Evolutionary conservation across 2,113 vertebrate genomes (phyloP).

Genomic region (Poecile atricapillus): DNA sequence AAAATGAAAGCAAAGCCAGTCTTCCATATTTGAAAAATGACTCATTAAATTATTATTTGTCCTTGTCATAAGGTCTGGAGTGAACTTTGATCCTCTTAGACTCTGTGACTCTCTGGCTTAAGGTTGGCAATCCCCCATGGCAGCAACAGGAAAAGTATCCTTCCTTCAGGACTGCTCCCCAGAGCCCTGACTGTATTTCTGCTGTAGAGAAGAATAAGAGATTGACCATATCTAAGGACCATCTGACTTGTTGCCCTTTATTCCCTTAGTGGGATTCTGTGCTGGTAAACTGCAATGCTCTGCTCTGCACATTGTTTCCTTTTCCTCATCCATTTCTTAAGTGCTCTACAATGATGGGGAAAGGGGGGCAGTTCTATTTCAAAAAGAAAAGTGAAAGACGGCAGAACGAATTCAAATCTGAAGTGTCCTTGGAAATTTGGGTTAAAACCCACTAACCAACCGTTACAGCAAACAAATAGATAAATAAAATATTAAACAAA

Average conservation of each 20-base stretch:
- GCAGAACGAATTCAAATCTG: neutral
- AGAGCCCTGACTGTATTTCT: neutral
- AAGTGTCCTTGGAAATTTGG: neutral
- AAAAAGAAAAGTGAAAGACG: neutral
- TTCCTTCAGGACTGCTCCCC: neutral
- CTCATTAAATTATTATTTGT: neutral
- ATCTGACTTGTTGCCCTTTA: neutral
- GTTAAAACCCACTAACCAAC: neutral
- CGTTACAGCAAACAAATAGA: neutral
- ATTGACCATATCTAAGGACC: neutral
- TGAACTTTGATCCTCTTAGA: neutral
- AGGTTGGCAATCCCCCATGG: neutral
- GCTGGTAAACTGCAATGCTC: neutral
- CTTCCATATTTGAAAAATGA: neutral
- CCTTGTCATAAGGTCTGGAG: neutral
- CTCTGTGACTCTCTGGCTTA: neutral
- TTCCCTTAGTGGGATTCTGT: neutral
- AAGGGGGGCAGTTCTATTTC: neutral
- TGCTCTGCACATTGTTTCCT: neutral
- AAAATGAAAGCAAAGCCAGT: neutral
- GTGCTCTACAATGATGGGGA: neutral
- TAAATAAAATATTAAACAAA: slow-evolving; percentile 13
- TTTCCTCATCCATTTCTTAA: neutral
- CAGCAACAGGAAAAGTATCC: neutral
- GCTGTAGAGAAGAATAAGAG: neutral